Conservation (phyloP, 1,140 invertebrate genomes). For the Phymorhynchus buccinoides region DNA sequence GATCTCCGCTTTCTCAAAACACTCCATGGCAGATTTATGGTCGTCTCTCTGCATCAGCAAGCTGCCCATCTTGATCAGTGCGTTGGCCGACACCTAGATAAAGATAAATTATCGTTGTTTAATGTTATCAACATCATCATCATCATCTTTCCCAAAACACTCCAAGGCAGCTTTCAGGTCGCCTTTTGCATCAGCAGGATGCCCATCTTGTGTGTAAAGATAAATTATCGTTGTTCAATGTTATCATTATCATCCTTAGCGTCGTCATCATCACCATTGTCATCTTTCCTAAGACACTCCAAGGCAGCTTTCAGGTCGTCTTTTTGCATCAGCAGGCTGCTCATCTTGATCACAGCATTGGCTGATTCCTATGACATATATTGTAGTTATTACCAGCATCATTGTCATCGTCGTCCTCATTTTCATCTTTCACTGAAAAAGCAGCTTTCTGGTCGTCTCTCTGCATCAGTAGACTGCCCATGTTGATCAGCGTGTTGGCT, state of each 20-base stretch:
- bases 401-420: neutral
- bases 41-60: constrained; percentile 85
- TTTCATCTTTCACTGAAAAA: too few relatives aligned
- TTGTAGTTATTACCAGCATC: too few relatives aligned
- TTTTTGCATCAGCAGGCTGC: constrained; percentile 85
- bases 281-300: constrained; percentile 79
- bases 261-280: neutral
- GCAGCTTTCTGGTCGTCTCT: too few relatives aligned
- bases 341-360: constrained; percentile 91
- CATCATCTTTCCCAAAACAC: neutral
- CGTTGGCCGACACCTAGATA: constrained; percentile 78
- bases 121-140: neutral
- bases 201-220: too few relatives aligned
- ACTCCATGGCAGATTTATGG: constrained; percentile 81
- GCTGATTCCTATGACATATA: constrained; percentile 62
- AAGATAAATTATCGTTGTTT: too few relatives aligned
- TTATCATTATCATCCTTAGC: too few relatives aligned
- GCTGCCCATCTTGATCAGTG: constrained; percentile 90
- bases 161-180: too few relatives aligned
- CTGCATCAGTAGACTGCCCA: too few relatives aligned
- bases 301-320: constrained; percentile 82
- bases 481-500: constrained; percentile 88
- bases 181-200: too few relatives aligned
- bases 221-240: too few relatives aligned
- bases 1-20: constrained; percentile 82